Conservation (phyloP, 2,888 invertebrate genomes). For the Iphiclides podalirius region DNA sequence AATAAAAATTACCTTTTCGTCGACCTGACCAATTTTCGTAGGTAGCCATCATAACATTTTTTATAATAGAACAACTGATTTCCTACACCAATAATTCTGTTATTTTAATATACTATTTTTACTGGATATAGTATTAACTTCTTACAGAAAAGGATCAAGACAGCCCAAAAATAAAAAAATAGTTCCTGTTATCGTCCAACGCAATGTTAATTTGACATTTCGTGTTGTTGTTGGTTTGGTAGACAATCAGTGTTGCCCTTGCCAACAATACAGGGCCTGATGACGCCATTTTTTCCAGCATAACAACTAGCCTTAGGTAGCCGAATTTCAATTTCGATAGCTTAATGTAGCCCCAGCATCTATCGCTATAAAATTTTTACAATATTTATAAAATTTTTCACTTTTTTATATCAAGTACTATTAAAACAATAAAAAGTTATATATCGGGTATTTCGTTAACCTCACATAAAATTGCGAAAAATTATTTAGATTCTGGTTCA, state of each 20-base stretch:
- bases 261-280: too few species aligned
- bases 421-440: too few species aligned
- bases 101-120: background rate
- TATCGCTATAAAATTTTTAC: too few species aligned
- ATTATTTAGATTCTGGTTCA: too few species aligned
- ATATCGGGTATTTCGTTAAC: too few species aligned
- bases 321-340: too few species aligned
- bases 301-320: too few species aligned
- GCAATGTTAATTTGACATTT: slow-evolving; percentile 35
- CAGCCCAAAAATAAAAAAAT: slow-evolving; percentile 15
- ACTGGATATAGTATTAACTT: background rate
- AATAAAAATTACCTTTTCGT: slow-evolving; percentile 65
- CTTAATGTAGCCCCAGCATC: too few species aligned
- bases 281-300: too few species aligned
- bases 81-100: slow-evolving; percentile 2
- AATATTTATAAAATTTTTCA: too few species aligned
- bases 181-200: slow-evolving; percentile 33
- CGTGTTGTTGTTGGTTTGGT: slow-evolving; percentile 19
- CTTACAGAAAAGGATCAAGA: slow-evolving; percentile 9
- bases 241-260: slow-evolving; percentile 4
- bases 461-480: too few species aligned
- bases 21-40: slow-evolving; percentile 73
- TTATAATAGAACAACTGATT: slow-evolving; percentile 18
- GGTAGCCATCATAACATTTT: slow-evolving; percentile 73
- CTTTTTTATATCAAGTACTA: too few species aligned